Percentiles rank a stretch among this genome's conserved stretches.
These are phyloP conservation scores for Chionoecetes opilio DNA, from an alignment of 1,140 invertebrate species.

Conservation along the genomic window DNA sequence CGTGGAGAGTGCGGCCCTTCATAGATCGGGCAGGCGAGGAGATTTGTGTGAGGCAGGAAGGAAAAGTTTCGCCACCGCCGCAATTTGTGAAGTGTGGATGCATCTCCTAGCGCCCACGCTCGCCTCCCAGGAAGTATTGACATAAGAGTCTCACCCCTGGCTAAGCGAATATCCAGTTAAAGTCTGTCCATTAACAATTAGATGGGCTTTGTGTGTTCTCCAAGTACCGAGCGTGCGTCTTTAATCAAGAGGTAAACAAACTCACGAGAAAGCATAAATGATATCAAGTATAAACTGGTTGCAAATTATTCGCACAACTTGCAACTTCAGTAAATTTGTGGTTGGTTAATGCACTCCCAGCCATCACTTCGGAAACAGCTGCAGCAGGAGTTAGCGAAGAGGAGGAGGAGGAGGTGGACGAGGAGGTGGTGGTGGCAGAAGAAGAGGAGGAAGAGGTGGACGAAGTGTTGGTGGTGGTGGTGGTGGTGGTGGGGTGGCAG, in stretches of 20 bases:
- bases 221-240: neutral
- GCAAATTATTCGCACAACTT: neutral
- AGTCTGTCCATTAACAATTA: neutral
- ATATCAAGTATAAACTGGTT: slow-evolving; percentile 5
- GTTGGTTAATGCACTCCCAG: neutral
- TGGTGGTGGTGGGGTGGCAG: neutral
- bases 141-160: neutral
- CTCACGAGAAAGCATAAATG: neutral
- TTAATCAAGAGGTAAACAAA: neutral
- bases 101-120: neutral
- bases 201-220: neutral
- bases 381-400: neutral
- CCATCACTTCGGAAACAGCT: neutral
- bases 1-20: too few relatives aligned
- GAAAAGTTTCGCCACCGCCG: neutral
- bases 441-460: neutral
- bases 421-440: neutral
- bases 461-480: neutral
- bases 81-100: slow-evolving; percentile 6
- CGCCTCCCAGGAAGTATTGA: slow-evolving; percentile 12
- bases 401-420: neutral
- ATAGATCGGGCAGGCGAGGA: too few relatives aligned
- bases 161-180: neutral
- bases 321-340: neutral
- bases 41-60: neutral